These are phyloP conservation scores for Daphoenositta chrysoptera DNA, from an alignment of 2,113 vertebrate genomes.

Conservation along the genomic window DNA sequence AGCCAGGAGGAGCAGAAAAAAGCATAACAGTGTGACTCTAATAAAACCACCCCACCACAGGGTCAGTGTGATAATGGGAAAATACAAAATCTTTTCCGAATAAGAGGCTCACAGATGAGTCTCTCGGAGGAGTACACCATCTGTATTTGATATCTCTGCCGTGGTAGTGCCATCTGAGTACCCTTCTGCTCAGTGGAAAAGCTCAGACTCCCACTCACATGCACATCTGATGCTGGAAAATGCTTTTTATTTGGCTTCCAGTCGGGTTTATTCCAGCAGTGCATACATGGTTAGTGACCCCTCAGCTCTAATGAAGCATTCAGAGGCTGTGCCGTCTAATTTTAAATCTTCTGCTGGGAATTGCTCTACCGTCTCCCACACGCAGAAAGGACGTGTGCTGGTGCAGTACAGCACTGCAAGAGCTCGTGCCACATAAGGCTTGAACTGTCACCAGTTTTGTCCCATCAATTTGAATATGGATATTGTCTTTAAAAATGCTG, in stretches of 20 bases:
- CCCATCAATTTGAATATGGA: neutral
- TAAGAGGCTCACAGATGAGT: neutral
- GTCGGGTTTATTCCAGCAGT: neutral
- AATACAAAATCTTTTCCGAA: neutral
- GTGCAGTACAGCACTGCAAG: neutral
- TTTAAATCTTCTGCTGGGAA: neutral
- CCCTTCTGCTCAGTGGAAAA: neutral
- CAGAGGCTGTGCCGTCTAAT: neutral
- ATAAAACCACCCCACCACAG: neutral
- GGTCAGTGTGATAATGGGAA: neutral
- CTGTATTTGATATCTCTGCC: neutral
- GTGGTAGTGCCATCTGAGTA: neutral
- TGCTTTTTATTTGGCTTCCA: neutral
- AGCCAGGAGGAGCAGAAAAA: neutral
- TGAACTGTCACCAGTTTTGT: neutral
- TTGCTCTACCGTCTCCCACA: neutral
- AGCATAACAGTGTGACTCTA: neutral
- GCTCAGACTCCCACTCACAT: neutral
- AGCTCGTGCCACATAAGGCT: accelerated
- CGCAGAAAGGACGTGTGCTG: neutral
- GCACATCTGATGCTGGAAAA: neutral
- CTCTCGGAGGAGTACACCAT: neutral
- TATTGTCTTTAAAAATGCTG: neutral
- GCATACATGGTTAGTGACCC: neutral
- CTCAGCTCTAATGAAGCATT: neutral